A percentile compares a stretch with the other conserved stretches of the same genome.
Conservation (phyloP, 2,113 vertebrate genomes). For the Chloroceryle aenea region DNA sequence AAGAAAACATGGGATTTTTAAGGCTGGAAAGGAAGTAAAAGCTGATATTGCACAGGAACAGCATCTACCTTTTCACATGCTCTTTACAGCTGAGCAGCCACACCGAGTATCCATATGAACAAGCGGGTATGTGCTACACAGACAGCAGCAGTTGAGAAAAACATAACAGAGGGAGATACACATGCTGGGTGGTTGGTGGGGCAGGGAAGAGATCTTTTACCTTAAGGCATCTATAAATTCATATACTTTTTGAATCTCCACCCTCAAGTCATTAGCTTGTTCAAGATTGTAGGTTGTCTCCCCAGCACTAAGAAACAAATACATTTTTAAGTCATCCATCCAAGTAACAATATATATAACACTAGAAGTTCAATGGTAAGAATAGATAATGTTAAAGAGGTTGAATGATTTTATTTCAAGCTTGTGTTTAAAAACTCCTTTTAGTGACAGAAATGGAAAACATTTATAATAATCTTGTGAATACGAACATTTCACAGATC, state of each 20-base stretch:
- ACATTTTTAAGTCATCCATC: neutral
- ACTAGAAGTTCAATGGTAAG: neutral
- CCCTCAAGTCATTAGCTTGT: slow-evolving; percentile 84
- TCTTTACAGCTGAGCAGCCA: neutral
- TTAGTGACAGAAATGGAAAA: neutral
- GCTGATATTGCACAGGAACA: neutral
- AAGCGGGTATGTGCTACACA: neutral
- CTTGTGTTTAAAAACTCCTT: neutral
- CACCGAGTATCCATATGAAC: neutral
- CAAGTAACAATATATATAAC: neutral
- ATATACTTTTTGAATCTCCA: slow-evolving; percentile 95
- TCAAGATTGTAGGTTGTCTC: slow-evolving; percentile 92
- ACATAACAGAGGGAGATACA: neutral
- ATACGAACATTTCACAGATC: neutral
- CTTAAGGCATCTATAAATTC: slow-evolving; percentile 94
- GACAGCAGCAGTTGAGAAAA: neutral
- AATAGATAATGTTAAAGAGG: neutral
- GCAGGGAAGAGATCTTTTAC: slow-evolving; percentile 67
- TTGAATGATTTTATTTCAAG: neutral
- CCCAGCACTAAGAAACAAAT: slow-evolving; percentile 83
- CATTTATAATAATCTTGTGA: neutral
- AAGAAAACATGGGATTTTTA: too few relatives aligned
- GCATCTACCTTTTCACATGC: neutral
- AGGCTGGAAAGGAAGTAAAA: neutral
- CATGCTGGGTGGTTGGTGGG: neutral